Base-by-base conservation (phyloP, 2,113 vertebrate species). In the Microtus montanus region DNA sequence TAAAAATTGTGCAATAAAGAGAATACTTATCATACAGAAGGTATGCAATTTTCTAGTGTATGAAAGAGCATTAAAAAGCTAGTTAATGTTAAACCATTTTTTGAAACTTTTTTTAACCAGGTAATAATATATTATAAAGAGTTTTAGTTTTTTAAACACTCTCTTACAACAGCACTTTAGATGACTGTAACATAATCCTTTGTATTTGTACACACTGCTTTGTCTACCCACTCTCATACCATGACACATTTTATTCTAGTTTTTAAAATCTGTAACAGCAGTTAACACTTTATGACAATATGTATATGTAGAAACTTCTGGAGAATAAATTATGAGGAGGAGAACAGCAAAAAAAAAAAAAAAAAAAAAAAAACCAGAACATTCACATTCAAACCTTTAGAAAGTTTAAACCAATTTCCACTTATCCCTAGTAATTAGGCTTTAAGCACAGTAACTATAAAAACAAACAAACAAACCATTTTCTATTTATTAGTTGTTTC, bases 401-500 rank as follows among this genome's bases (percentile, higher is more conserved):
- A 71, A 87, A 94, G 52, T 66, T 93, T 77, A 92, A 88, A 47
- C 28, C 66, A 80, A 35, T 73, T 92, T 38, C 61, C 17, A 89
- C 7, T 89, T 86, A 85, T 3, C 68, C 38, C 78, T 28, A 91
- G 13, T 30, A 84, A 41, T 24, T 49, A 49, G 78, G 15, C 74
- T 94, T n/a, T 71, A 71, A 19, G 13, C 47, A 24, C 91, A 66
- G n/a, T 44, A 63, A 54, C 63, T 82, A 66, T 92, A 54, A 90
- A 70, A 68, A 52, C 52, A 52, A 52, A 5, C 17, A 66, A 66
- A 68, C 26, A 30, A 66, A 66, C 64, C 24, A 8, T 35, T 35
- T 47, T 5, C 64, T 95, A 52, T 92, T 86, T 88, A 89, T 92
- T 15, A 93, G 61, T 6, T 71, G 52, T 54, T 94, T 89, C 84